Conservation (phyloP, 2,888 invertebrate genomes). For the Augiades crinisus region DNA sequence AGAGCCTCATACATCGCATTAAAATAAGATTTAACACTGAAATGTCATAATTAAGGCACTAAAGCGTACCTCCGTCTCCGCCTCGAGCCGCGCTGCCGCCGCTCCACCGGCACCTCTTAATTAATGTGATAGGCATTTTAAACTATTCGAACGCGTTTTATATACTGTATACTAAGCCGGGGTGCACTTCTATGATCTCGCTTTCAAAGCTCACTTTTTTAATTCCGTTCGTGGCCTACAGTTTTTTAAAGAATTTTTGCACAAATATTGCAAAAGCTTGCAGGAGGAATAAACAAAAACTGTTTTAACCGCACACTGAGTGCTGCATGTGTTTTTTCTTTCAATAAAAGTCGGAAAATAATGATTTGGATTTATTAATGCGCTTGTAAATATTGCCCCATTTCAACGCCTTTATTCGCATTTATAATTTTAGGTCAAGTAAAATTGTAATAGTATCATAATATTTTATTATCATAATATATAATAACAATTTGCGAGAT, state of each 20-base stretch:
- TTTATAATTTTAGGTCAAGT: not conserved
- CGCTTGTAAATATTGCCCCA: conserved; percentile 5
- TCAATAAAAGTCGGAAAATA: conserved; percentile 20
- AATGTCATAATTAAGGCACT: conserved; percentile 52
- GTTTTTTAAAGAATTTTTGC: conserved; percentile 24
- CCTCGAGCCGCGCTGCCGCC: conserved; percentile 33
- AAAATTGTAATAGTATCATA: no score
- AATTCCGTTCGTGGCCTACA: conserved; percentile 24
- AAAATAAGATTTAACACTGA: conserved; percentile 53
- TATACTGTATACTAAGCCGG: conserved; percentile 20
- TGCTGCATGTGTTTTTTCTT: conserved; percentile 10
- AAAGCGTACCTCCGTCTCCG: conserved; percentile 37
- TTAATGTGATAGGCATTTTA: conserved; percentile 40
- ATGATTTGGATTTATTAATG: conserved; percentile 13
- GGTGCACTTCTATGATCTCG: conserved; percentile 20
- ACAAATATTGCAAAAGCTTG: conserved; percentile 25
- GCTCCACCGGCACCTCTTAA: conserved; percentile 39
- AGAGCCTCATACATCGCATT: conserved; percentile 45
- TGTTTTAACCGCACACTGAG: conserved; percentile 12
- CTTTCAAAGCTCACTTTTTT: conserved; percentile 24
- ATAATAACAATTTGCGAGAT: no score
- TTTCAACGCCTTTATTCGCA: not conserved
- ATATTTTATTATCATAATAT: no score
- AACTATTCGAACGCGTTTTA: conserved; percentile 26
- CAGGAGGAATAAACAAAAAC: conserved; percentile 23